Conservation (phyloP, 1,140 invertebrate genomes). For the Phenacoccus solenopsis region DNA sequence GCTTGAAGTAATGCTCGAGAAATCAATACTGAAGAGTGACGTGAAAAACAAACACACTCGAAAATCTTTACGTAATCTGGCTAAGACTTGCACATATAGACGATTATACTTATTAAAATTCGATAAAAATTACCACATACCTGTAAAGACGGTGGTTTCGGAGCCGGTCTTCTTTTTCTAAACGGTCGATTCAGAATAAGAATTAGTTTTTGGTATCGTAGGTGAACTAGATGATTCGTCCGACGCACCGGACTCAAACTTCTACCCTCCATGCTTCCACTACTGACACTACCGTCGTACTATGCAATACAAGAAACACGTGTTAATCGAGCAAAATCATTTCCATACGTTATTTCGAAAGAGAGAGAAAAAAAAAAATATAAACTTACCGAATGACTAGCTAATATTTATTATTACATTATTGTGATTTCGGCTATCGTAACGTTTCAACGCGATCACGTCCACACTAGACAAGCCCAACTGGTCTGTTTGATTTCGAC, state of each 20-base stretch:
- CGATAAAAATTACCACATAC: too few relatives aligned
- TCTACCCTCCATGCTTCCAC: conserved; percentile 36
- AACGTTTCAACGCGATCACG: background rate
- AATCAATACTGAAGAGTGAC: too few relatives aligned
- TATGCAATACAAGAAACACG: conserved; percentile 21
- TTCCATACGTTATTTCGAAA: too few relatives aligned
- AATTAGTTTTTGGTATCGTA: conserved; percentile 29
- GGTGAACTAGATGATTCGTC: conserved; percentile 33
- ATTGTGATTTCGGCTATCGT: background rate
- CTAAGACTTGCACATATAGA: too few relatives aligned
- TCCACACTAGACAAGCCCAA: conserved; percentile 39
- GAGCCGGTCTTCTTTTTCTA: conserved; percentile 44
- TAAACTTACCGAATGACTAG: background rate
- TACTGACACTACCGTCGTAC: conserved; percentile 37
- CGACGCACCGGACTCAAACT: conserved; percentile 40
- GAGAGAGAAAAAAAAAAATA: background rate
- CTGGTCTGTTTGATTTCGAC: conserved; percentile 36
- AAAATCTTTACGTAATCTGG: too few relatives aligned
- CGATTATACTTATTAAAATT: too few relatives aligned
- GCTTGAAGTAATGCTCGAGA: too few relatives aligned
- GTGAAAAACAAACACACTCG: too few relatives aligned
- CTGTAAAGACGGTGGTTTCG: conserved; percentile 39
- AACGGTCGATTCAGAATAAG: conserved; percentile 36
- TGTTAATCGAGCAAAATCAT: background rate
- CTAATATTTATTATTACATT: conserved; percentile 4